phyloP scores from a whole-genome alignment of 1,140 invertebrate genomes.

The Drosophila micromelanica region DNA sequence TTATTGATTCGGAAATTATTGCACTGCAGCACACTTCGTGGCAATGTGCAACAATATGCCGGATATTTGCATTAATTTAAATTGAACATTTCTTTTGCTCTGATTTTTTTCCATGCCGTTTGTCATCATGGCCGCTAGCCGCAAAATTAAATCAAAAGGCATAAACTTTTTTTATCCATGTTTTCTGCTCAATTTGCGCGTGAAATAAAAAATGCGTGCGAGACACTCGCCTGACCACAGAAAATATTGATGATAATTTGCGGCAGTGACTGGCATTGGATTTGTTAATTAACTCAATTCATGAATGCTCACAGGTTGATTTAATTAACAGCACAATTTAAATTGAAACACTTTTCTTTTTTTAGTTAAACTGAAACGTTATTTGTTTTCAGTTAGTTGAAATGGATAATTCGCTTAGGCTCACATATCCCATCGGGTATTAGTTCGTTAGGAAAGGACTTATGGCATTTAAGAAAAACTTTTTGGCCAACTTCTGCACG shows the following conservation, averaged over 20 bases:
- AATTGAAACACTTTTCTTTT: neutral
- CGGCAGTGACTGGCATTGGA: conserved; percentile 60
- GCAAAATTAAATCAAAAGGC: conserved; percentile 73
- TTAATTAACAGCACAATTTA: conserved; percentile 54
- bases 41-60: conserved; percentile 36
- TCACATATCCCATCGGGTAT: neutral
- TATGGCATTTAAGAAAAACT: neutral
- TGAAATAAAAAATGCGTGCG: conserved; percentile 30
- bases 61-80: conserved; percentile 50
- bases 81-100: conserved; percentile 37
- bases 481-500: conserved; percentile 28
- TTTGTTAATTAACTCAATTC: conserved; percentile 78
- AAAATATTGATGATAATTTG: conserved; percentile 73
- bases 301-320: conserved; percentile 52
- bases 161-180: conserved; percentile 13
- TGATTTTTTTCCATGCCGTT: conserved; percentile 39
- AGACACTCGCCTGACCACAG: conserved; percentile 7
- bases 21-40: neutral
- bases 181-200: conserved; percentile 57
- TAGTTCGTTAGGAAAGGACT: conserved; percentile 6
- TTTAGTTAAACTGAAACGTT: conserved; percentile 5
- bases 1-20: neutral
- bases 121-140: conserved; percentile 37
- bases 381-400: neutral
- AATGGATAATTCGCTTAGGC: too few species aligned